Base-by-base conservation (phyloP, 2,113 vertebrate genomes). In the Sinosuthora webbiana region DNA sequence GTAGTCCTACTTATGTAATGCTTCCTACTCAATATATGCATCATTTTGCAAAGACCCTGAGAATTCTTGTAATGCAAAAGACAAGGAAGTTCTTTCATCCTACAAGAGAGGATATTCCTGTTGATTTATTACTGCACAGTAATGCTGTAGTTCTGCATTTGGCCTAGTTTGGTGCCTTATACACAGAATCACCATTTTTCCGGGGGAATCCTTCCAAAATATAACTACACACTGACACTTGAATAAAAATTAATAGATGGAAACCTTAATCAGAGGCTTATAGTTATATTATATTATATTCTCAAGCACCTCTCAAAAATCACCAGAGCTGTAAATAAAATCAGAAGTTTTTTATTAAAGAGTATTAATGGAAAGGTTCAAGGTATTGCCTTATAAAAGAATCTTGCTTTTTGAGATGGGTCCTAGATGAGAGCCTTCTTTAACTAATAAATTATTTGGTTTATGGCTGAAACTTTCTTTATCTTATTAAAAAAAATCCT, bases 281-380 rank as follows among this genome's bases (percentile, higher is more conserved):
- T 7, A 59, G 63, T 41, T 83, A 67, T 35, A 69, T n/a, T 68
- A 68, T 52, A 90, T 69, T 73, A 68, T 52, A 86, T 65, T 81
- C n/a, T 88, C 33, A 83, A 92, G 44, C 71, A 90, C 24, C 12
- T 45, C 73, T 81, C 45, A n/a, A 75, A 87, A 92, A 47, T 90
- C 85, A 92, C 39, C 60, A 89, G 24, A 89, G 33, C 33, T 87
- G 78, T 86, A 95, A 94, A 92, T 77, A 93, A 55, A 64, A 67
- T 57, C 42, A 4, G 25, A 53, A 21, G 7, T 0, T 52, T 86
- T 81, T 63, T 44, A 49, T 77, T 63, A 59, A 67, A 55, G 53
- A 74, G 3, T 62, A 52, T 20, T 82, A 85, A 55, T 39, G 13
- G 30, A 94, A 86, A 77, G 8, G 2, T 23, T 87, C 17, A 35